Conservation (phyloP, 2,888 invertebrate species). For the Papilio protenor region DNA sequence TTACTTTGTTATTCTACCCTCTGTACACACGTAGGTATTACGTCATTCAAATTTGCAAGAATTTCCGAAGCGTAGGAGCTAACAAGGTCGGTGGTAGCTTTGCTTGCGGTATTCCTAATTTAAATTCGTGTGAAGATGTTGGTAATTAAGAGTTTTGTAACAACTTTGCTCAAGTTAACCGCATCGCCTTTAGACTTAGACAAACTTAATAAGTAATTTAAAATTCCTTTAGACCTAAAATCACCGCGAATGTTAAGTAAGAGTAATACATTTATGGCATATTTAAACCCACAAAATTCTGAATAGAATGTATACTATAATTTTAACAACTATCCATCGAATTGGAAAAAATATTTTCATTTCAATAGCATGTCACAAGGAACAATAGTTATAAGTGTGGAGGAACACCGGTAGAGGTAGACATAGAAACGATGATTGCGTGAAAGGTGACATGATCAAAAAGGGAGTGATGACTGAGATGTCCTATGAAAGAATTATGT, state of each 20-base stretch:
- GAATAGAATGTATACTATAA: neutral
- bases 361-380: no score
- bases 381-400: no score
- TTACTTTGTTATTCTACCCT: neutral
- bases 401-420: no score
- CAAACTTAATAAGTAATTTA: slow-evolving; percentile 22
- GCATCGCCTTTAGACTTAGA: slow-evolving; percentile 20
- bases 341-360: neutral
- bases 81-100: slow-evolving; percentile 18
- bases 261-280: neutral
- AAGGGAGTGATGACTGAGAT: no score
- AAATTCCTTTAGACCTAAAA: neutral
- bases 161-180: slow-evolving; percentile 26
- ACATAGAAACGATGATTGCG: no score
- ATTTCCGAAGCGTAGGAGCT: neutral
- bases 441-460: no score
- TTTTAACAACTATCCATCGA: neutral
- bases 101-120: slow-evolving; percentile 30
- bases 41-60: neutral
- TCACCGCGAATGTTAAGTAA: neutral
- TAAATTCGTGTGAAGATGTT: slow-evolving; percentile 34
- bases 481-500: no score
- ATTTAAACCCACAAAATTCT: neutral
- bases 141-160: slow-evolving; percentile 29
- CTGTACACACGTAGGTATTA: neutral